Evolutionary conservation across 2,113 vertebrate species (phyloP), one percentile per base, ranked within the genome.

Genomic region (Podarcis muralis): DNA sequence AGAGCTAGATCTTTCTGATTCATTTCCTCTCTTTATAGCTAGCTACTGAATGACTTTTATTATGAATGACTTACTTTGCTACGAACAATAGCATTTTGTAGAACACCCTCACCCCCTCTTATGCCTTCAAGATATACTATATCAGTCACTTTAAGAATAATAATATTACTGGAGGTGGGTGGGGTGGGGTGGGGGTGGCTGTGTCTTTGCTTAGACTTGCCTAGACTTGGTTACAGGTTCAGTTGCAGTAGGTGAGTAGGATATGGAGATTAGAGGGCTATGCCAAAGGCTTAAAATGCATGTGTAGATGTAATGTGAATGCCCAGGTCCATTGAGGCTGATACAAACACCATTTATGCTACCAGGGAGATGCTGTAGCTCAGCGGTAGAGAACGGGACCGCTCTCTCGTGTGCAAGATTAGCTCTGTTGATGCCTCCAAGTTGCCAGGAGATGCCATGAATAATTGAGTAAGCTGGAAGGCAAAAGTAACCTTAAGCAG

Each of bases 21-120:
- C 48, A 53, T 65, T 92, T 89, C 92, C 18, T 91, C 81, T 86
- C 84, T 92, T 84, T 43, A 1, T 82, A 35, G 32, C 78, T 87
- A 72, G 84, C 13, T 0, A 37, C 81, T 2, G 84, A 87, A 87
- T 6, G 86, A 90, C 48, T 69, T 88, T 37, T 32, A 82, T 93
- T 93, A 93, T 92, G 92, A 35, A 93, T 89, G 85, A 1, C n/a
- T 53, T 32, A 32, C 71, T 35, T 15, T n/a, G 8, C 30, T 23
- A 76, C 9, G 1, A 75, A 75, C 20, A 7, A 75, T 37, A 35
- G 12, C 37, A 37, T 75, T 75, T 37, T 6, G 22, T 22, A 13
- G 35, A 20, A 16, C 72, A 35, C 20, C 32, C 32, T 35, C 25
- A 37, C 30, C 3, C 48, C 48, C 48, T 2, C 48, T 53, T 53